Evolutionary conservation across 2,888 invertebrate genomes (phyloP), one percentile per base, ranked within the genome.

Genomic region (Scrobipalpa costella): DNA sequence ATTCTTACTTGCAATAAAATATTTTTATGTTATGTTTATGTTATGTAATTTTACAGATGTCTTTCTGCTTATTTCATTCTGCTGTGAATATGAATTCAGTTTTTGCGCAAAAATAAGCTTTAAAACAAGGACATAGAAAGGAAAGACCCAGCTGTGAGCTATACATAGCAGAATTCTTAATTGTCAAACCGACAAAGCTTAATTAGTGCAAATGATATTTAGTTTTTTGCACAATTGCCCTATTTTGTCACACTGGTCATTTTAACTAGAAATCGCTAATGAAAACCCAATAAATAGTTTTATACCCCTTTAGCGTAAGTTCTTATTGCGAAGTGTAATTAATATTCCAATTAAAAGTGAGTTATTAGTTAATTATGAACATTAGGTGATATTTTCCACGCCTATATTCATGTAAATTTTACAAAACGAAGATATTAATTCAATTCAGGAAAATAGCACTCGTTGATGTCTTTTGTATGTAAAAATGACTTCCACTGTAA

Each of bases 401-500:
- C n/a, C 49, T 6, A 17, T 8, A 49, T 5, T 15, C 49, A n/a
- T 17, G 1, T 15, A 3, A 17, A 44, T 6, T 11, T 44, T 44
- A 44, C 44, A 44, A 13, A 44, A n/a, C n/a, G 1, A n/a, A 44
- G n/a, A 15, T 6, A n/a, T 44, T 15, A n/a, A 44, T 44, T 44
- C 11, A 6, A 3, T 44, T n/a, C 11, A 6, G 5, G 6, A 44
- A 55, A 1, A 52, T 17, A 11, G 57, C 33, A 1, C 36, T 34
- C 63, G 63, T 63, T 59, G 58, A 63, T 58, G 63, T 59, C 59
- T 59, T 63, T 63, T 52, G n/a, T 59, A 63, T 49, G 34, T 15
- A 34, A 36, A 55, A 44, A 7, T 15, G 7, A 5, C 5, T 27
- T 2, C 27, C 27, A 27, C 27, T 27, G 2, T 27, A 27, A 3